A percentile compares a stretch with the other conserved stretches of the same genome.
phyloP scores from a whole-genome alignment of 2,888 invertebrate genomes.

The Ernsta delagoae region DNA sequence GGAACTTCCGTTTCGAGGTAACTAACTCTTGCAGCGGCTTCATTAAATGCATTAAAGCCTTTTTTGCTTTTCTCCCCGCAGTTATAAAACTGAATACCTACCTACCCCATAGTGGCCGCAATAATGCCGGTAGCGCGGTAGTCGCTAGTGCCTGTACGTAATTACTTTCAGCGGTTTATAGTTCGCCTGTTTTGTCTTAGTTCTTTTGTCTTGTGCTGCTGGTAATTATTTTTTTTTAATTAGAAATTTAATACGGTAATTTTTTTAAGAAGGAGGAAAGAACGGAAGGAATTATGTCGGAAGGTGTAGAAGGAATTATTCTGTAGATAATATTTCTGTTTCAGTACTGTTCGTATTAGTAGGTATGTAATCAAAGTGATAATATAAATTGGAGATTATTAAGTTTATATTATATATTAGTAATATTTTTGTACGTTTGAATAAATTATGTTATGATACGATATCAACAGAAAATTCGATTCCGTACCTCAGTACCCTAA shows the following conservation, averaged over 20 bases:
- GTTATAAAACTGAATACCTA: slow-evolving; percentile 23
- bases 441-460: too few relatives aligned
- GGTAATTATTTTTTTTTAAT: slow-evolving; percentile 1
- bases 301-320: too few relatives aligned
- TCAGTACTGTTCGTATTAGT: too few relatives aligned
- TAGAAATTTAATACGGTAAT: neutral
- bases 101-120: neutral
- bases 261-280: too few relatives aligned
- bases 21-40: slow-evolving; percentile 9
- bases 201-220: neutral
- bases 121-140: neutral
- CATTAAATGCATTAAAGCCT: slow-evolving; percentile 24
- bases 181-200: neutral
- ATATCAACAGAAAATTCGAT: too few relatives aligned
- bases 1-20: slow-evolving; percentile 17
- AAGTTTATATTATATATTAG: too few relatives aligned
- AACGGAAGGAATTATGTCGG: too few relatives aligned
- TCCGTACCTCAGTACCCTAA: neutral
- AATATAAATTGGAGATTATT: too few relatives aligned
- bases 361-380: too few relatives aligned
- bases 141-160: slow-evolving; percentile 8
- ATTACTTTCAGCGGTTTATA: slow-evolving; percentile 14
- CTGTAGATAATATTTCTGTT: too few relatives aligned
- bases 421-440: too few relatives aligned
- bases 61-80: slow-evolving; percentile 18